Evolutionary conservation across 2,797 vertebrate species (phyloP).

Genomic region (Avahi laniger): DNA sequence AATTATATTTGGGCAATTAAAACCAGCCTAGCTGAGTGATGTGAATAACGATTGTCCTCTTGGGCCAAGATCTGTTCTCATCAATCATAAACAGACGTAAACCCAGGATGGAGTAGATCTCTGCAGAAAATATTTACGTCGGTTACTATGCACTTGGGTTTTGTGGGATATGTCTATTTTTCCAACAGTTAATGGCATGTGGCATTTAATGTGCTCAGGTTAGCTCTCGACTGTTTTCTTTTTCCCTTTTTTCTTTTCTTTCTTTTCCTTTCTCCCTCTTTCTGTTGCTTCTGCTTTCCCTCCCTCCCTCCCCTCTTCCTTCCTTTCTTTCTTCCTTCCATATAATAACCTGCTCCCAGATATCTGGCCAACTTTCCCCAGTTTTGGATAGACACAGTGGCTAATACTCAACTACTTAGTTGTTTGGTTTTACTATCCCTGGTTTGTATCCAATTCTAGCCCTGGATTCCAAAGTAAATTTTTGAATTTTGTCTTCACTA

Average conservation of each 20-base stretch:
- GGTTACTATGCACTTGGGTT: slow-evolving; percentile 67
- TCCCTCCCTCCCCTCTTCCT: not conserved
- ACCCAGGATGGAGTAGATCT: slow-evolving; percentile 48
- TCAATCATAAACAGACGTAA: slow-evolving; percentile 65
- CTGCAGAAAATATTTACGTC: slow-evolving; percentile 65
- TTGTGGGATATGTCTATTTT: slow-evolving; percentile 55
- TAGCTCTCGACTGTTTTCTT: slow-evolving; percentile 3
- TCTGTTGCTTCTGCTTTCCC: not conserved
- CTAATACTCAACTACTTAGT: not conserved
- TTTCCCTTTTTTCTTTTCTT: not conserved
- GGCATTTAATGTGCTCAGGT: slow-evolving; percentile 34
- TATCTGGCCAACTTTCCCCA: not conserved
- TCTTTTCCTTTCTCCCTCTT: not conserved
- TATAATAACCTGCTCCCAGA: not conserved
- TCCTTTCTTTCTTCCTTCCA: not conserved
- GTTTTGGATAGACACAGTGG: not conserved
- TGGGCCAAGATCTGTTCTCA: slow-evolving; percentile 26
- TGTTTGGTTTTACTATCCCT: not conserved
- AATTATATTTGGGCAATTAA: slow-evolving; percentile 72
- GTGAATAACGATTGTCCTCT: slow-evolving; percentile 56
- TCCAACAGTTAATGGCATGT: slow-evolving; percentile 14
- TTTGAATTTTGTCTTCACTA: not conserved
- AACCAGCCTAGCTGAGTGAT: slow-evolving; percentile 59
- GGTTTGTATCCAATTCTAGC: not conserved
- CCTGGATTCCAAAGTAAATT: not conserved